These are phyloP conservation scores for Agriopis aurantiaria DNA, from an alignment of 2,888 invertebrate genomes.

Conservation along the genomic window DNA sequence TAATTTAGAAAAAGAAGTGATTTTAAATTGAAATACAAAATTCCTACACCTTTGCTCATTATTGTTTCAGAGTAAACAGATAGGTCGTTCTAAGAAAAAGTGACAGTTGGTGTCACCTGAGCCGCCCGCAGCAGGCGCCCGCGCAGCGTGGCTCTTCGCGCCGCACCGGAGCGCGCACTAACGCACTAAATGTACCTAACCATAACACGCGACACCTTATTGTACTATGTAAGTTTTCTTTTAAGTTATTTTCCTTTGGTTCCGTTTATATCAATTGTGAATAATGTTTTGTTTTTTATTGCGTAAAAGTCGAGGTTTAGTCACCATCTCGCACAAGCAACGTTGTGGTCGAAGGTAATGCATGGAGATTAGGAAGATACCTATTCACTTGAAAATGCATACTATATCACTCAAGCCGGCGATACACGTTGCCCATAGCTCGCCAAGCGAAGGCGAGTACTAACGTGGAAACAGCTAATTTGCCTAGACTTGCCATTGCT, in stretches of 20 bases:
- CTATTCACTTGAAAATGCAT: too few species aligned
- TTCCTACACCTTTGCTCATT: slow-evolving; percentile 10
- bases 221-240: slow-evolving; percentile 7
- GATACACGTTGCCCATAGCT: too few species aligned
- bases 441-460: too few species aligned
- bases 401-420: too few species aligned
- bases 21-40: background rate
- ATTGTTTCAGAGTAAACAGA: slow-evolving; percentile 63
- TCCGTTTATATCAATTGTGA: background rate
- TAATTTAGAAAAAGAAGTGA: background rate
- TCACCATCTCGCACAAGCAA: too few species aligned
- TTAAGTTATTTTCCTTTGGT: background rate
- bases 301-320: too few species aligned
- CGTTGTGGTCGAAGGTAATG: too few species aligned
- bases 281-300: too few species aligned
- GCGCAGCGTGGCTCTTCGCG: slow-evolving; percentile 27
- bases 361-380: too few species aligned
- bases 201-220: slow-evolving; percentile 10
- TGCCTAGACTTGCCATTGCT: too few species aligned
- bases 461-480: too few species aligned
- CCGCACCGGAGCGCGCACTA: background rate
- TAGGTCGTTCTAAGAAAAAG: slow-evolving; percentile 73
- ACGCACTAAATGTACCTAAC: slow-evolving; percentile 21
- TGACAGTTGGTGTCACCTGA: slow-evolving; percentile 55
- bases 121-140: slow-evolving; percentile 42